Conservation (phyloP, 2,888 invertebrate species). For the Mystacides longicornis region DNA sequence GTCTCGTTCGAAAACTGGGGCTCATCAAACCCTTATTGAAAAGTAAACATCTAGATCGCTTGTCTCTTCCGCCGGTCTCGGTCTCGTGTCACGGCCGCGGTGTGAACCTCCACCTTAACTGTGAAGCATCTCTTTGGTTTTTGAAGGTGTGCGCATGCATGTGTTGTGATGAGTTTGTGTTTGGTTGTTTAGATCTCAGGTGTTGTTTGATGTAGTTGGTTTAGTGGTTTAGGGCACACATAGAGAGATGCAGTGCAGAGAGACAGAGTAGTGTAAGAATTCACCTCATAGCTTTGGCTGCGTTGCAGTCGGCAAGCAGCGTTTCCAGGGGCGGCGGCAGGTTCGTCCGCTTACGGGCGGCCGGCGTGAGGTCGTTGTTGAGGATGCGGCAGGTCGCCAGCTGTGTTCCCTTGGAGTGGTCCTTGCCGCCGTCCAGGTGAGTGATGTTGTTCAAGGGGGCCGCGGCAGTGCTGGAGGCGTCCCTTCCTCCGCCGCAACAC, state of each 20-base stretch:
- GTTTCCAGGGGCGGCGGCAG: slow-evolving; percentile 31
- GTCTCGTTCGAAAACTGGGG: too few relatives aligned
- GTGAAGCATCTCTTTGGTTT: too few relatives aligned
- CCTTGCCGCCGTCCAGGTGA: slow-evolving; percentile 31
- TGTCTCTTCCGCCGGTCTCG: too few relatives aligned
- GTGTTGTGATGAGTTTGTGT: too few relatives aligned
- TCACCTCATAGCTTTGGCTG: slow-evolving; percentile 27
- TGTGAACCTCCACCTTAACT: too few relatives aligned
- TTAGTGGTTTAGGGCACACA: too few relatives aligned
- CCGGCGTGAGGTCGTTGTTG: slow-evolving; percentile 26
- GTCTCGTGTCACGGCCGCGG: too few relatives aligned
- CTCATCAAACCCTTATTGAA: too few relatives aligned
- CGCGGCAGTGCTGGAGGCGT: slow-evolving; percentile 49
- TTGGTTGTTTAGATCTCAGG: too few relatives aligned
- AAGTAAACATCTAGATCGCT: too few relatives aligned
- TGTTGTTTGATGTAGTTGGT: too few relatives aligned
- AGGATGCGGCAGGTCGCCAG: slow-evolving; percentile 53
- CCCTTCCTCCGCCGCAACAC: slow-evolving; percentile 42
- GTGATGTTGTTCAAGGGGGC: slow-evolving; percentile 13
- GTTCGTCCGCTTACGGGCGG: slow-evolving; percentile 26
- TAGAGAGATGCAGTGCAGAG: background rate
- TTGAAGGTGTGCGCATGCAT: too few relatives aligned
- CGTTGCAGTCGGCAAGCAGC: slow-evolving; percentile 29
- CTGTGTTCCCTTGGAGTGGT: slow-evolving; percentile 38
- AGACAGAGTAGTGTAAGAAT: background rate